Evolutionary conservation across 2,113 vertebrate genomes (phyloP).

Genomic region (Ranitomeya imitator): DNA sequence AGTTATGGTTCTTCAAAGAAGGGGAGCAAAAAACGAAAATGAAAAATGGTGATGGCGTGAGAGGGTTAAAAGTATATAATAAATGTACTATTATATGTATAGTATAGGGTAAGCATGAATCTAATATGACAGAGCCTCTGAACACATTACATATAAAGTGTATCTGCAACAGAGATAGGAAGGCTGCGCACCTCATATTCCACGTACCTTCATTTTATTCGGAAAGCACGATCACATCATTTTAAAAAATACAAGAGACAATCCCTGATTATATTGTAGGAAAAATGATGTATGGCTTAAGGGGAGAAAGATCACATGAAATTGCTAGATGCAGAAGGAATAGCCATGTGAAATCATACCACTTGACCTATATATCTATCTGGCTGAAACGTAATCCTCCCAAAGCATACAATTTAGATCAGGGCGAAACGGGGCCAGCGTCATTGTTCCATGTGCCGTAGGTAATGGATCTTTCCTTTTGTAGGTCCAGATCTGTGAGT

Average conservation of each 20-base stretch:
- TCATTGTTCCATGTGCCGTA: constrained; percentile 10
- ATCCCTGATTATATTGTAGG: constrained; percentile 10
- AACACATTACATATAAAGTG: background rate
- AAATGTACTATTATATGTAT: background rate
- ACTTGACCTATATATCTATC: constrained; percentile 50
- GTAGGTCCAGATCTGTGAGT: constrained; percentile 88
- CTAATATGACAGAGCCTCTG: background rate
- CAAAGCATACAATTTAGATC: constrained; percentile 34
- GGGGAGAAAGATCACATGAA: constrained; percentile 16
- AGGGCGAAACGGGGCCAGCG: background rate
- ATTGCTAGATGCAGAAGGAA: constrained; percentile 28
- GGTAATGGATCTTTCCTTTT: constrained; percentile 14
- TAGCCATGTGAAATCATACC: constrained; percentile 3
- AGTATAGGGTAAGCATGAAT: background rate
- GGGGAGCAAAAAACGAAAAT: no score
- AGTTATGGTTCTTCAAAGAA: no score
- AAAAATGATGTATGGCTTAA: constrained; percentile 16
- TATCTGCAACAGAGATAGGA: no score
- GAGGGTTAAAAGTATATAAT: no score
- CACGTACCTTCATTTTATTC: background rate
- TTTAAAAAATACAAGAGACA: background rate
- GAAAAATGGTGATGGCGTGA: background rate
- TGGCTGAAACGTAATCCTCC: constrained; percentile 33
- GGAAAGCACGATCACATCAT: background rate
- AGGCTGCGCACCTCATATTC: background rate